Base-by-base conservation (phyloP, 2,113 vertebrate genomes). In the Sclerurus mexicanus region DNA sequence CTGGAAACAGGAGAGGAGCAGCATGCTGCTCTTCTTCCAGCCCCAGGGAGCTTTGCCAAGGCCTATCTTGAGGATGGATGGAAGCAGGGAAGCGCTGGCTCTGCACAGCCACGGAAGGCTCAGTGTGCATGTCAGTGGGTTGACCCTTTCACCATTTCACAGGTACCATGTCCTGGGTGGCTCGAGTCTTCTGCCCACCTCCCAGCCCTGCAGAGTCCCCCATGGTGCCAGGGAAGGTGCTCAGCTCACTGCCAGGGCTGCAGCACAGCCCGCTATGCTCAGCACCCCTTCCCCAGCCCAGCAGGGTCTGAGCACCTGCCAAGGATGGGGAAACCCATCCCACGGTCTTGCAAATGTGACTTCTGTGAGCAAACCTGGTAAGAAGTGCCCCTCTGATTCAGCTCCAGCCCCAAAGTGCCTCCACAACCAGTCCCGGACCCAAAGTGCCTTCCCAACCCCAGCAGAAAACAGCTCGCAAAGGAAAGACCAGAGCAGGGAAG, bases 31-130 rank as follows among this genome's bases (percentile, higher is more conserved):
- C 72, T 53, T n/a, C 44, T 35, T 78, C 59, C 66, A 89, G 59
- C 20, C n/a, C 42, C 66, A 69, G 37, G 35, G 40, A 28, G 50
- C 16, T 80, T 49, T 50, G 31, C 40, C 35, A 85, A 30, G n/a
- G 8, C 37, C 69, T 7, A 6, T 21, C 62, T 42, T 49, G 44
- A 87, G 49, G 72, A 49, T 6, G 27, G n/a, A 53, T 31, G 66
- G 27, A 58, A 73, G 53, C 23, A 47, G 30, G 22, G 42, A 47
- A 82, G 25, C 47, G 35, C 42, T 22, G 7, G n/a, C n/a, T 47
- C 39, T 27, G 8, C 75, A n/a, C 22, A 56, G 30, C 10, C 7
- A 0, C 4, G 20, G 39, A 0, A 1, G 50, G 56, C 24, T 76
- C 79, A n/a, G 27, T 2, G 4, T 7, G 44, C 44, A 59, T 7